These are phyloP conservation scores for Alviniconcha marisindica DNA, from an alignment of 1,140 invertebrate species.

Conservation along the genomic window DNA sequence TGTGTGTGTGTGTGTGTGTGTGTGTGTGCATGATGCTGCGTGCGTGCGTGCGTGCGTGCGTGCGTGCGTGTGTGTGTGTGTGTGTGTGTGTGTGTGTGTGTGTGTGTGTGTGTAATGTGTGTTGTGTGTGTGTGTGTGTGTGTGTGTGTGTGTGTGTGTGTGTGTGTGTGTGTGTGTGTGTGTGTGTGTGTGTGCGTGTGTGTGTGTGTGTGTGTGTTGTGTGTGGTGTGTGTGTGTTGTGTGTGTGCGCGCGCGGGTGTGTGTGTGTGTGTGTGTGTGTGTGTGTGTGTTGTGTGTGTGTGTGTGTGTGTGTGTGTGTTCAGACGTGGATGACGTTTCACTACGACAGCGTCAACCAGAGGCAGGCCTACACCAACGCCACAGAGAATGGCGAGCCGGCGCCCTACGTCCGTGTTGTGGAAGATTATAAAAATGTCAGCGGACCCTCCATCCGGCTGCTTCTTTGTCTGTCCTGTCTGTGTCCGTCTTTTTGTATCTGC, in stretches of 20 bases:
- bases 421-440: constrained; percentile 16
- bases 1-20: not conserved
- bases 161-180: not conserved
- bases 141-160: too few relatives aligned
- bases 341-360: constrained; percentile 16
- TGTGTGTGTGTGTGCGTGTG: not conserved
- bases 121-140: too few relatives aligned
- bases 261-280: not conserved
- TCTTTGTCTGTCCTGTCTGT: not conserved
- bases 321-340: constrained; percentile 8
- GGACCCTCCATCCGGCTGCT: too few relatives aligned
- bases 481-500: not conserved
- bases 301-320: constrained; percentile 10
- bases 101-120: too few relatives aligned
- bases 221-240: too few relatives aligned
- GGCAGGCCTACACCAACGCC: not conserved
- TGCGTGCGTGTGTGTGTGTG: not conserved
- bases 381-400: not conserved
- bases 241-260: not conserved
- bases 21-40: not conserved
- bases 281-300: not conserved
- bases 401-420: not conserved
- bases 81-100: too few relatives aligned
- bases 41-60: not conserved
- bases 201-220: too few relatives aligned